Evolutionary conservation across 1,140 invertebrate genomes (phyloP).

Genomic region (Idris sp.): DNA sequence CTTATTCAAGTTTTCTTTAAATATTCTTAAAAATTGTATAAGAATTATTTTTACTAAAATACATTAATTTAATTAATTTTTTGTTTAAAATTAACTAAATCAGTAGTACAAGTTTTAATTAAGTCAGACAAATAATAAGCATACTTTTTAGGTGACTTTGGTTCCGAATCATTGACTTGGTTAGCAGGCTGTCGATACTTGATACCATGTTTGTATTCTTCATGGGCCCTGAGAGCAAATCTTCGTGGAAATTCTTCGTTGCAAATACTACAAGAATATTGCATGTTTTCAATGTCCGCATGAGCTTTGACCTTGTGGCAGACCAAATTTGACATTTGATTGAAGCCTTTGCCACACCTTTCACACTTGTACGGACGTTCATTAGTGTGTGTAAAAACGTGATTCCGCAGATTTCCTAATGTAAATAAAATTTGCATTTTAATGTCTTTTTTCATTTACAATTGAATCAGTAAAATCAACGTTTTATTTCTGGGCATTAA

Average conservation of each 20-base stretch:
- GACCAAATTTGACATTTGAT: slow-evolving; percentile 89
- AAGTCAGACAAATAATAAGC: too few species aligned
- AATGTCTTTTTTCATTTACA: too few species aligned
- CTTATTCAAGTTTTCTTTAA: too few species aligned
- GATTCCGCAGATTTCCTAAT: slow-evolving; percentile 84
- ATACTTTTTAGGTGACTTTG: slow-evolving; percentile 67
- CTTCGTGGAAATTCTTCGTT: slow-evolving; percentile 79
- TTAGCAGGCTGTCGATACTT: slow-evolving; percentile 71
- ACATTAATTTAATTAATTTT: too few species aligned
- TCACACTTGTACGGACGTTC: slow-evolving; percentile 89
- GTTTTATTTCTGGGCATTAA: too few species aligned
- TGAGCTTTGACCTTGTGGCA: slow-evolving; percentile 87
- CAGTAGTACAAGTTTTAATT: too few species aligned
- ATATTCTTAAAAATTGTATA: too few species aligned
- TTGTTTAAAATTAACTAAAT: too few species aligned
- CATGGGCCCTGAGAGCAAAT: slow-evolving; percentile 79
- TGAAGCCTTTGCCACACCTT: slow-evolving; percentile 87
- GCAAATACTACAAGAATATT: slow-evolving; percentile 80
- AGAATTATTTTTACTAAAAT: too few species aligned
- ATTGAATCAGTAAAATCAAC: too few species aligned
- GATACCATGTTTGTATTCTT: slow-evolving; percentile 80
- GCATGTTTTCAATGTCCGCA: slow-evolving; percentile 79
- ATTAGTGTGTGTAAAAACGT: slow-evolving; percentile 87
- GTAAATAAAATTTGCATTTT: slow-evolving; percentile 18
- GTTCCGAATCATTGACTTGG: slow-evolving; percentile 56